Percentiles rank a stretch among this genome's conserved stretches.
Conservation (phyloP, 2,797 vertebrate species). For the Enteromius afrohamiltoni region DNA sequence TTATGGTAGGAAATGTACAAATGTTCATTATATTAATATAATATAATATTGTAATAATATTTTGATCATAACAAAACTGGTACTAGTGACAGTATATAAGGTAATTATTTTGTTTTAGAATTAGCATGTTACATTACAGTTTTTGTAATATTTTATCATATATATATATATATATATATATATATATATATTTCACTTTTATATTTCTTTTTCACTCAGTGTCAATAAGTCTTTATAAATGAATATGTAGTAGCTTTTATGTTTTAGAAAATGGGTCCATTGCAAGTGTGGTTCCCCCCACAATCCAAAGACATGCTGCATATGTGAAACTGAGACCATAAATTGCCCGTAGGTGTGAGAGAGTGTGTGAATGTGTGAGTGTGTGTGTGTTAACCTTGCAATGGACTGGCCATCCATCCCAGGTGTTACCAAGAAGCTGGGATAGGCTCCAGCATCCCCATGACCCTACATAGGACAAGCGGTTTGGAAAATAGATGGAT, state of each 20-base stretch:
- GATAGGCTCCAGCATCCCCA: conserved; percentile 43
- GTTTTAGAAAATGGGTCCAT: conserved; percentile 7
- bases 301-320: conserved; percentile 30
- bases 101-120: not conserved
- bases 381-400: conserved; percentile 38
- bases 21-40: no score
- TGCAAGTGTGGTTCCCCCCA: not conserved
- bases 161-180: no score
- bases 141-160: not conserved
- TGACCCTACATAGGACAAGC: conserved; percentile 37
- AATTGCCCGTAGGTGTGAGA: conserved; percentile 32
- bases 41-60: not conserved
- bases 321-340: conserved; percentile 35
- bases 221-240: not conserved
- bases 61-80: not conserved
- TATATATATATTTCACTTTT: not conserved
- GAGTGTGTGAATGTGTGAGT: conserved; percentile 27
- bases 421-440: conserved; percentile 38
- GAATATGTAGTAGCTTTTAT: not conserved
- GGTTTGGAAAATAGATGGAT: conserved; percentile 39
- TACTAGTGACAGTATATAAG: not conserved
- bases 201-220: not conserved
- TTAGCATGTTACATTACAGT: not conserved
- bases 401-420: conserved; percentile 41
- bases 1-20: no score